A percentile compares a stretch with the other conserved stretches of the same genome.
Conservation (phyloP, 2,888 invertebrate species). For the Hybos culiciformis region DNA sequence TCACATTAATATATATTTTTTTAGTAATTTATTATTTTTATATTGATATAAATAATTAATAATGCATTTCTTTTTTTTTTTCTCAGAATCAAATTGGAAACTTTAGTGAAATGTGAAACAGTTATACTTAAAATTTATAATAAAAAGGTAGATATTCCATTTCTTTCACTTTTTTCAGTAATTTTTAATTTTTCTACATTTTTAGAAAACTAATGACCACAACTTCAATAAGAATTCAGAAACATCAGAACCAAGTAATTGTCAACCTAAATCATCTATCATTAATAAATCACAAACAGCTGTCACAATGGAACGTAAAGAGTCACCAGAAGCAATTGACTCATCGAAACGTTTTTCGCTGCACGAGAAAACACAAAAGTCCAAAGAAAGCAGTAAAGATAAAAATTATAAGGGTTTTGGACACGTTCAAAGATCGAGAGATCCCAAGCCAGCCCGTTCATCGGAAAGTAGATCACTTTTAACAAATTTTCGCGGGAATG, state of each 20-base stretch:
- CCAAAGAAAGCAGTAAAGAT: neutral
- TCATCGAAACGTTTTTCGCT: too few relatives aligned
- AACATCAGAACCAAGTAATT: slow-evolving; percentile 11
- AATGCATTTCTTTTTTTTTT: slow-evolving; percentile 3
- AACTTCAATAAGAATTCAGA: too few relatives aligned
- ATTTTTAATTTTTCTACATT: slow-evolving; percentile 6
- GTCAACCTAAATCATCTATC: slow-evolving; percentile 1
- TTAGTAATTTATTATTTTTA: too few relatives aligned
- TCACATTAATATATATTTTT: too few relatives aligned
- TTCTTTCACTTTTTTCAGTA: slow-evolving; percentile 1
- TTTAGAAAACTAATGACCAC: too few relatives aligned
- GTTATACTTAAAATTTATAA: slow-evolving; percentile 22
- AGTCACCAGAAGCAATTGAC: slow-evolving; percentile 4
- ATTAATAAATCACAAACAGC: slow-evolving; percentile 5
- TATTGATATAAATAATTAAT: slow-evolving; percentile 2
- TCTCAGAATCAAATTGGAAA: slow-evolving; percentile 22
- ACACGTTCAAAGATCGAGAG: too few relatives aligned
- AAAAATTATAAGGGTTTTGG: too few relatives aligned
- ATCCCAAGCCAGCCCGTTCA: too few relatives aligned
- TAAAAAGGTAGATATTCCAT: slow-evolving; percentile 23
- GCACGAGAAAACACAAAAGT: too few relatives aligned
- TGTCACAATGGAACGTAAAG: slow-evolving; percentile 11
- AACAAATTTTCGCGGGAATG: too few relatives aligned
- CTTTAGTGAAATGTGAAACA: slow-evolving; percentile 23
- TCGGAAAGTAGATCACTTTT: too few relatives aligned